Base-by-base conservation (phyloP, 2,888 invertebrate species). In the Agonopterix arenella region DNA sequence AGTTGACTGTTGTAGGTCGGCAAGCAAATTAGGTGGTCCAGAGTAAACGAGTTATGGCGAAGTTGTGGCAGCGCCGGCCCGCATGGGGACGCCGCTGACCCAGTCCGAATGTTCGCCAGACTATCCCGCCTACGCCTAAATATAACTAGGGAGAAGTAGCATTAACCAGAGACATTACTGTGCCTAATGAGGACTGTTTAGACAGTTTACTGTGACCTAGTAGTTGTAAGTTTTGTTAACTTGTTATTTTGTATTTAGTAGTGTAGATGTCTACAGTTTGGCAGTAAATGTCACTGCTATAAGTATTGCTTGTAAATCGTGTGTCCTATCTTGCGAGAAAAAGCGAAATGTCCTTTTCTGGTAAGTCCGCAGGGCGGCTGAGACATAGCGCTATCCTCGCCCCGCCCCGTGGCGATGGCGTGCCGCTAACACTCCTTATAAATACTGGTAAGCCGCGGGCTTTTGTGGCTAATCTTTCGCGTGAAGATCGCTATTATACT, bases 391-490 rank as follows among this genome's bases (percentile, higher is more conserved):
- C 28, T 28, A 10, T 40, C 40, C n/a, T 40, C 46, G 45, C 10
- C 8, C 48, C 76, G 68, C 70, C 73, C 68, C 66, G 73, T 77
- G 77, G 80, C 83, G 76, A 73, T 77, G 77, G 80, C 83, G 76
- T 76, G 77, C 76, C 75, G 78, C 76, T 80, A 81, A 80, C 81
- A 75, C 82, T 83, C 74, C 83, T 84, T 88, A 86, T 85, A 88
- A 86, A 88, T 85, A 89, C 84, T 88, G 77, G 78, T 84, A 88
- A 88, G 81, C 84, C 80, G 70, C 73, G 5, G 78, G 85, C 85
- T 86, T 85, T 80, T 80, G 83, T 79, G 78, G 84, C 86, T 89
- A 89, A 89, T 88, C 88, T 84, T 85, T 83, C 75, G 81, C 85
- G 84, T 83, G 82, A 78, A 88, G 82, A 84, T 85, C 83, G 80